A percentile compares a stretch with the other conserved stretches of the same genome.
Evolutionary conservation across 2,888 invertebrate species (phyloP).

Genomic region (Macrosiphum euphorbiae): DNA sequence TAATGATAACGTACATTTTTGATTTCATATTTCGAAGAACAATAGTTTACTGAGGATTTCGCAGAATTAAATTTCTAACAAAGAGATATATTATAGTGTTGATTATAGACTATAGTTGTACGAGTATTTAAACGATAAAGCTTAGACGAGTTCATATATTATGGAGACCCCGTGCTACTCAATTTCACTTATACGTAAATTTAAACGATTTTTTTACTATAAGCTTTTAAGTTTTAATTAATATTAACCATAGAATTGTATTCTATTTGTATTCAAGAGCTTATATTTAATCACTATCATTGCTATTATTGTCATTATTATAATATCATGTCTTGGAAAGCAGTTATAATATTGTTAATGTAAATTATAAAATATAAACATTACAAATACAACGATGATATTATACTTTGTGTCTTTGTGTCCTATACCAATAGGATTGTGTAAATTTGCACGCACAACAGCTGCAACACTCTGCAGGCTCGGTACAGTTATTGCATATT

Average conservation of each 20-base stretch:
- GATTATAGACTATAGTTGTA: background rate
- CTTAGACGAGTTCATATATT: background rate
- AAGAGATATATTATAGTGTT: background rate
- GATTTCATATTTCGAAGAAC: background rate
- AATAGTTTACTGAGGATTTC: background rate
- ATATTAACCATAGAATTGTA: background rate
- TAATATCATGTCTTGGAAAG: background rate
- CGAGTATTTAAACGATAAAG: background rate
- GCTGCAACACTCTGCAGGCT: background rate
- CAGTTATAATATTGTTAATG: background rate
- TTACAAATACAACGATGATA: background rate
- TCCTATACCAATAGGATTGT: background rate
- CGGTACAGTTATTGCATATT: background rate
- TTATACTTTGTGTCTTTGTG: background rate
- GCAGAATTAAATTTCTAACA: background rate
- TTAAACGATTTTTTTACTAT: background rate
- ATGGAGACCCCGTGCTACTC: background rate
- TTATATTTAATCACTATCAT: background rate
- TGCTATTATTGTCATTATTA: background rate
- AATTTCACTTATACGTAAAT: background rate
- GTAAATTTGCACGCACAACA: constrained; percentile 3
- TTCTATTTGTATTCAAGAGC: background rate
- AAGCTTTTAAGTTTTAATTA: background rate
- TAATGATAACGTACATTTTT: background rate
- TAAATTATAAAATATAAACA: background rate